These are phyloP conservation scores for Diaperis boleti DNA, from an alignment of 2,888 invertebrate species.

Conservation along the genomic window DNA sequence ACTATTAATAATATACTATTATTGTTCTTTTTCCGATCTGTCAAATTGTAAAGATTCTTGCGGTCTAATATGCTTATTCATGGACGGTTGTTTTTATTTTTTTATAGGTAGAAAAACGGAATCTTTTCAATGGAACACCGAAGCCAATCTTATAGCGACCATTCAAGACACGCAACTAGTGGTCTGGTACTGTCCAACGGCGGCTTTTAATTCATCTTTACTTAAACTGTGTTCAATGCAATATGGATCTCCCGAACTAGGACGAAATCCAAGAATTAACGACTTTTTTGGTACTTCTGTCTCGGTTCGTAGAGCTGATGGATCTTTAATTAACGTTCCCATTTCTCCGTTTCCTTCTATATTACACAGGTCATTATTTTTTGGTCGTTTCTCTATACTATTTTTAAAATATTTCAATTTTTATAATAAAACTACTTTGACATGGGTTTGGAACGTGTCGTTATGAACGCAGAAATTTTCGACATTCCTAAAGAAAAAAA, in stretches of 20 bases:
- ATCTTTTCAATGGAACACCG: slow-evolving; percentile 77
- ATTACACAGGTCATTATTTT: slow-evolving; percentile 63
- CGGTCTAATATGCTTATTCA: background rate
- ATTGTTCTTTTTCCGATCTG: no score
- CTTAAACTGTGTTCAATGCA: slow-evolving; percentile 73
- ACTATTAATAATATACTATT: no score
- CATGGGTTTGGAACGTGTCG: no score
- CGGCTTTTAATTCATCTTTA: slow-evolving; percentile 78
- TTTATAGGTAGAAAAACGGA: slow-evolving; percentile 70
- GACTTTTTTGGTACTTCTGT: slow-evolving; percentile 88
- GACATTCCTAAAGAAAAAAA: no score
- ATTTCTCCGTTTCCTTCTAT: slow-evolving; percentile 79
- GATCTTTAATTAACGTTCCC: slow-evolving; percentile 82
- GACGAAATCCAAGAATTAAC: slow-evolving; percentile 85
- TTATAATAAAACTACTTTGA: no score
- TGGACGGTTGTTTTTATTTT: no score
- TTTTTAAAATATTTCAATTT: no score
- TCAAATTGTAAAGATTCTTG: no score
- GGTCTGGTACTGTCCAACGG: slow-evolving; percentile 86
- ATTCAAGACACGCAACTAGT: slow-evolving; percentile 83
- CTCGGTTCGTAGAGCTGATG: slow-evolving; percentile 88
- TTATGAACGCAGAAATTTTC: no score
- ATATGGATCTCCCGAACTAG: slow-evolving; percentile 78
- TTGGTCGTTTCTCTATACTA: background rate
- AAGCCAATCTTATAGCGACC: slow-evolving; percentile 82